These are phyloP conservation scores for Heliconius nattereri DNA, from an alignment of 1,140 invertebrate species.

Conservation along the genomic window DNA sequence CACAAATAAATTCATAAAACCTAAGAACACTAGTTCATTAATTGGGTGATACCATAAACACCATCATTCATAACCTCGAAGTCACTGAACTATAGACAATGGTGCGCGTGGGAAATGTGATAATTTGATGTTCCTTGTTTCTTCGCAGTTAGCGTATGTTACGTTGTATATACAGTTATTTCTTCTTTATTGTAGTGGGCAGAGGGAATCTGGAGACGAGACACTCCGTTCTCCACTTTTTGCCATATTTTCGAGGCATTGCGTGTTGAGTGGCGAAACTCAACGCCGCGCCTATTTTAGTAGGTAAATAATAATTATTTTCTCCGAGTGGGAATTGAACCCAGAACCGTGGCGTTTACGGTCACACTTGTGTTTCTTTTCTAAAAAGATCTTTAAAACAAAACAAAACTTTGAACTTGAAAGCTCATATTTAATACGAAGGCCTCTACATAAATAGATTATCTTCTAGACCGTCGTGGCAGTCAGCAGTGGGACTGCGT, in stretches of 20 bases:
- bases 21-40: not conserved
- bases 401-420: too few species aligned
- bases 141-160: conserved; percentile 22
- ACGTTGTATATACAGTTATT: conserved; percentile 1
- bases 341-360: too few species aligned
- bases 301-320: not conserved
- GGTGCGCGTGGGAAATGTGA: conserved; percentile 49
- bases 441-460: too few species aligned
- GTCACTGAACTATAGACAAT: conserved; percentile 56
- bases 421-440: too few species aligned
- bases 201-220: not conserved
- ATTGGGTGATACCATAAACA: conserved; percentile 8
- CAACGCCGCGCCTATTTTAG: not conserved
- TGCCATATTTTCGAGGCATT: not conserved
- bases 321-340: too few species aligned
- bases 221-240: not conserved
- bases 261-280: not conserved
- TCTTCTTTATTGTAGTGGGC: not conserved
- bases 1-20: not conserved
- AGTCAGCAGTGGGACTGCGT: too few species aligned
- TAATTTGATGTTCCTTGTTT: conserved; percentile 44
- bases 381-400: too few species aligned
- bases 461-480: not conserved
- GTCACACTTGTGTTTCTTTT: too few species aligned
- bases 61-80: conserved; percentile 28